Evolutionary conservation across 1,140 invertebrate genomes (phyloP), one percentile per base, ranked within the genome.

Genomic region (Drosophila arizonae): DNA sequence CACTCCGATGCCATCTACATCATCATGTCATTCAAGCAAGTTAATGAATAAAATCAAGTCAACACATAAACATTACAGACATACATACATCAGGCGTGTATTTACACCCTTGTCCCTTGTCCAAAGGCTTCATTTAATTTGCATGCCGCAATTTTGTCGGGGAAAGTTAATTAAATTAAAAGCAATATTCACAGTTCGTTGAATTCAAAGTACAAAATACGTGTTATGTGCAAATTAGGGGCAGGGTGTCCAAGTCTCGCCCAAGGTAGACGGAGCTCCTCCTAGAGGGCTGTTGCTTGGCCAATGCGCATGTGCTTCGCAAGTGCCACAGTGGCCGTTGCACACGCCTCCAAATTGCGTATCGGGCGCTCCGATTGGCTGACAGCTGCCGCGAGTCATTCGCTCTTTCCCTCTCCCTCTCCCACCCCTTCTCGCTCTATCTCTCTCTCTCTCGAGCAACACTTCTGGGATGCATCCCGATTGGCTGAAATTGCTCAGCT

Each of bases 101-200:
- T 26, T 24, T 11, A 28, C 45, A 56, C 28, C 6, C n/a, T 21
- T 21, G 36, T 21, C 28, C 6, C n/a, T 21, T 21, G 36, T 21
- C 28, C 46, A 51, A 58, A 11, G 21, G 43, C 26, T 58, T 65
- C 56, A 77, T 75, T 81, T 54, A 81, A 77, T 82, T 72, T 74
- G 65, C 60, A 72, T 64, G 52, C 55, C 45, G 58, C 39, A 60
- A 75, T 71, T 79, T 66, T 50, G 46, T 58, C 51, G 60, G 36
- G 60, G 45, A 56, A 75, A 82, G 75, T 77, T 82, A 82, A 82
- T 82, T 82, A 72, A 81, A 82, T 82, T 81, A 77, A 82, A 80
- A 82, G 67, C 78, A 77, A 77, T 77, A 77, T 82, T 81, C 75
- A 82, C 79, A 82, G 79, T 80, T 80, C 79, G 78, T 77, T 77